Evolutionary conservation across 2,113 vertebrate genomes (phyloP).

Genomic region (Microcebus lehilahytsara): DNA sequence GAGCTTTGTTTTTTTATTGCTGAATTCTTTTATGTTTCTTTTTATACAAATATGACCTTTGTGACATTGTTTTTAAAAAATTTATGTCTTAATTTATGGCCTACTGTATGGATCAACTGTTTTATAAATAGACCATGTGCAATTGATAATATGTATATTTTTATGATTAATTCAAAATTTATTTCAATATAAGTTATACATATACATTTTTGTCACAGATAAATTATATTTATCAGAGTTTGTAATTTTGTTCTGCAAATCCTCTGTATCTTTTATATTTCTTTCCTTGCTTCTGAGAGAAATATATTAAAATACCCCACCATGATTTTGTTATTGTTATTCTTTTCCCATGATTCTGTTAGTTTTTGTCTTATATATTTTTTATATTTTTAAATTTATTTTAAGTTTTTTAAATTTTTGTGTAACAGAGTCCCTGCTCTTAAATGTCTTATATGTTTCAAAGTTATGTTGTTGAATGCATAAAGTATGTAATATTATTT

Average conservation of each 20-base stretch:
- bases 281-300: neutral
- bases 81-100: neutral
- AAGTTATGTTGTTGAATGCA: neutral
- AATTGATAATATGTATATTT: neutral
- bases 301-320: neutral
- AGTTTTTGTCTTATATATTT: neutral
- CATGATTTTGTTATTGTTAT: neutral
- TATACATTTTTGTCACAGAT: neutral
- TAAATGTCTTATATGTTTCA: neutral
- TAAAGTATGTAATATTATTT: neutral
- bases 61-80: neutral
- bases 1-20: neutral
- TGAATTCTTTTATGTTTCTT: constrained; percentile 17
- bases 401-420: too few species aligned
- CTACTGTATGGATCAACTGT: neutral
- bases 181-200: neutral
- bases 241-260: neutral
- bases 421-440: too few species aligned
- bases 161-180: neutral
- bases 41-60: neutral
- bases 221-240: neutral
- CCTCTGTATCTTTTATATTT: neutral
- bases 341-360: neutral
- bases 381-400: too few species aligned
- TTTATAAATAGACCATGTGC: neutral